A percentile compares a stretch with the other conserved stretches of the same genome.
These are phyloP conservation scores for Arvicola amphibius DNA, from an alignment of 2,797 vertebrate species.

Conservation along the genomic window DNA sequence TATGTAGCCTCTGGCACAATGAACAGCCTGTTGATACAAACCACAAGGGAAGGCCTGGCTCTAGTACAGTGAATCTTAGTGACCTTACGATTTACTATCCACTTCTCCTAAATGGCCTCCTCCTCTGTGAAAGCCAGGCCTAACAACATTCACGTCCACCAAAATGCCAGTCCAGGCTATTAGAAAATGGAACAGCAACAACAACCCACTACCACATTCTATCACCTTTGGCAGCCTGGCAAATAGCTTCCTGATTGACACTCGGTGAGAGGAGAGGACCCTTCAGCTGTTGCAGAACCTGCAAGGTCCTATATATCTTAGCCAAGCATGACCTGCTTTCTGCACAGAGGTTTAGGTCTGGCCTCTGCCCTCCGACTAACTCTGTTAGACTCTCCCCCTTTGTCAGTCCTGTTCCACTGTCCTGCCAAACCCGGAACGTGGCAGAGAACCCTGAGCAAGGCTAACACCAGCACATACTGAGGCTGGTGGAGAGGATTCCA, in stretches of 20 bases:
- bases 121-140: not conserved
- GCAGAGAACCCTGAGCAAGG: not conserved
- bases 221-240: not conserved
- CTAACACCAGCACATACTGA: not conserved
- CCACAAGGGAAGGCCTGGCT: not conserved
- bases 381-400: not conserved
- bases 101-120: not conserved
- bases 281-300: not conserved
- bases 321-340: not conserved
- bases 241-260: not conserved
- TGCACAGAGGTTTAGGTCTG: not conserved
- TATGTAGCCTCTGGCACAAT: slow-evolving; percentile 9
- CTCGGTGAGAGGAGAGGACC: not conserved
- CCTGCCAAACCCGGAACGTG: not conserved
- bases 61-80: not conserved
- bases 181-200: not conserved
- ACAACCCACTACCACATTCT: not conserved
- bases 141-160: not conserved
- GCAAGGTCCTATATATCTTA: not conserved
- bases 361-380: not conserved
- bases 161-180: not conserved
- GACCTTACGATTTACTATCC: not conserved
- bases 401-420: not conserved
- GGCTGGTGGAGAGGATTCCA: not conserved
- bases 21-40: not conserved